Conservation (phyloP, 2,888 invertebrate species). For the Lasioglossum oenotherae region DNA sequence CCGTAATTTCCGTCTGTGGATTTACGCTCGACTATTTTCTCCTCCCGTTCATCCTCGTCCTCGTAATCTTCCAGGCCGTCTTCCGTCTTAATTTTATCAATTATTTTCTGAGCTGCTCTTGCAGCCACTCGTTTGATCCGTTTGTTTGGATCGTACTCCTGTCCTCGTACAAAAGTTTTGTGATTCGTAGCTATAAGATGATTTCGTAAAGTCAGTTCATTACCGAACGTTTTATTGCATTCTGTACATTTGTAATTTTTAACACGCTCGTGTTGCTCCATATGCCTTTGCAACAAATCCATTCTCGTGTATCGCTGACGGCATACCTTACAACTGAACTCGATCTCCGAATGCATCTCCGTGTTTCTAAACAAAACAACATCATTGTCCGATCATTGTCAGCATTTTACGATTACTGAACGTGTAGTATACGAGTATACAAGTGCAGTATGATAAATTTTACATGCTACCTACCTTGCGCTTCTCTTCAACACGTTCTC, state of each 20-base stretch:
- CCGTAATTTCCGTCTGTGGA: slow-evolving; percentile 44
- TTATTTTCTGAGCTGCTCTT: slow-evolving; percentile 82
- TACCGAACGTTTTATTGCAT: slow-evolving; percentile 80
- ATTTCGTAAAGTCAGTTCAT: slow-evolving; percentile 81
- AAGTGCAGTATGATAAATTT: neutral
- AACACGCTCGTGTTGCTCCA: slow-evolving; percentile 72
- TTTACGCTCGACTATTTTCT: slow-evolving; percentile 54
- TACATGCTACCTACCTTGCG: slow-evolving; percentile 39
- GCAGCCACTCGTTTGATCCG: slow-evolving; percentile 82
- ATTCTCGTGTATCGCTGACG: slow-evolving; percentile 75
- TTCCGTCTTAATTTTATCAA: slow-evolving; percentile 82
- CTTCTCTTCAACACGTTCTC: slow-evolving; percentile 33
- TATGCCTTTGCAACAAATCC: slow-evolving; percentile 76
- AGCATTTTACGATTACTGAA: neutral
- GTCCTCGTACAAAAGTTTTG: slow-evolving; percentile 78
- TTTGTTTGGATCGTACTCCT: slow-evolving; percentile 82
- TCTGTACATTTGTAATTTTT: slow-evolving; percentile 80
- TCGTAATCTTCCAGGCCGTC: slow-evolving; percentile 76
- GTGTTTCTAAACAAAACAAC: slow-evolving; percentile 54
- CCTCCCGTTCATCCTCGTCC: slow-evolving; percentile 61
- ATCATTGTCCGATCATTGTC: neutral
- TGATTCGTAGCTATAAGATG: slow-evolving; percentile 82
- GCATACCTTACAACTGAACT: slow-evolving; percentile 78
- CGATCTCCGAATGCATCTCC: slow-evolving; percentile 70
- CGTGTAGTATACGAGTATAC: neutral